Evolutionary conservation across 2,113 vertebrate species (phyloP).

Genomic region (Rallus limicola): DNA sequence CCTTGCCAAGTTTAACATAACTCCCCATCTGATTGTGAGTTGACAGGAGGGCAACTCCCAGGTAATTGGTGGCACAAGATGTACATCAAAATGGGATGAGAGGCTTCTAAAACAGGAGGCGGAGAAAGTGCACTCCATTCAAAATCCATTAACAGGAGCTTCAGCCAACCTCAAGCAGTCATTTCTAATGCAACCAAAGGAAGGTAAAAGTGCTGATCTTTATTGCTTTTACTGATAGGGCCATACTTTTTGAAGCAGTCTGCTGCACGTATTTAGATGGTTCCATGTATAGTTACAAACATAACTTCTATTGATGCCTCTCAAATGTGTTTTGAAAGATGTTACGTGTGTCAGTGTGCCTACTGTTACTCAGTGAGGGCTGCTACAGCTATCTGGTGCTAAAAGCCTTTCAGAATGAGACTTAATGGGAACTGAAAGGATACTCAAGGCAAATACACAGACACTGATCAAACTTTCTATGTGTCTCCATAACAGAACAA

Average conservation of each 20-base stretch:
- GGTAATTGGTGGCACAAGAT: background rate
- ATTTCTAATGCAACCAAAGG: constrained; percentile 13
- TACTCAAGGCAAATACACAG: background rate
- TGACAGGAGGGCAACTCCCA: background rate
- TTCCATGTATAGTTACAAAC: background rate
- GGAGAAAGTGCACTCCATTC: background rate
- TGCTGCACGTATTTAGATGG: background rate
- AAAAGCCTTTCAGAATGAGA: background rate
- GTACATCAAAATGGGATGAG: background rate
- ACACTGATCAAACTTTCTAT: background rate
- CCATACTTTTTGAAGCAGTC: background rate
- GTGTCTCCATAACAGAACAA: background rate
- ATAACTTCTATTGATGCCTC: background rate
- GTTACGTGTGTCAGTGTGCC: background rate
- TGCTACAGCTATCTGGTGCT: background rate
- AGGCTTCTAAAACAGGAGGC: constrained; percentile 2
- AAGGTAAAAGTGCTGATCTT: constrained; percentile 37
- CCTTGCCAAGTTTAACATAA: background rate
- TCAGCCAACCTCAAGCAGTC: constrained; percentile 23
- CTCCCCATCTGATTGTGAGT: background rate
- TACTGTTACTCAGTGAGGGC: background rate
- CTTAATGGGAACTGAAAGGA: background rate
- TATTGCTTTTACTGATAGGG: background rate
- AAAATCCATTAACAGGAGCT: constrained; percentile 24
- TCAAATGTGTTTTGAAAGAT: background rate